Base-by-base conservation (phyloP, 1,140 invertebrate genomes). In the Zaprionus africanus region DNA sequence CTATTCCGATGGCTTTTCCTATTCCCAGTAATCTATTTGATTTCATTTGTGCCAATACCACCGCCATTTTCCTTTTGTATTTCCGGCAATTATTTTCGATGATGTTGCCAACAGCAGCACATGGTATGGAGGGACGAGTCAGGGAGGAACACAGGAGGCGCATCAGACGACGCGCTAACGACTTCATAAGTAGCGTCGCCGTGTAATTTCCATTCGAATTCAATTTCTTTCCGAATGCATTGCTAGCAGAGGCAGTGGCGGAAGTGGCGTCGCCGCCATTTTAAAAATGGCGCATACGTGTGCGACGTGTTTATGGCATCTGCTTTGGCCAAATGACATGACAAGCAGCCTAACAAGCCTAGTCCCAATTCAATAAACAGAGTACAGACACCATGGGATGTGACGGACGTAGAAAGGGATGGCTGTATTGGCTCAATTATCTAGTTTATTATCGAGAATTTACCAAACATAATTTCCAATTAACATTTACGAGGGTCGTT, bases 11-110 rank as follows among this genome's bases (percentile, higher is more conserved):
- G 31, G 41, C 70, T 70, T 68, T 62, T 71, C 79, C 66, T 72
- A 57, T 62, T 24, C 31, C 28, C 38, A 51, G 43, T 41, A 79
- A 76, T 75, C 72, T 41, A 81, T 81, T 88, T 71, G 72, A 80
- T 84, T 81, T 81, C 75, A 70, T 81, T 88, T 88, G 57, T 63
- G 58, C 12, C 61, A 49, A 1, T 17, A 17, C 17, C 57, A 41
- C 9, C n/a, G 70, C 61, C 65, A 67, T 57, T 71, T 90, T 90
- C 78, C 81, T 79, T 88, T 88, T 88, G 85, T 90, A 90, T 88
- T 85, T 88, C 85, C 81, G 84, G 78, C 84, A 88, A 88, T 88
- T 88, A 88, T 87, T 87, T 88, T 87, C 81, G 74, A 87, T 71
- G 84, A 88, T 90, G 78, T 75, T 82, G 79, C 77, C 62, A 34